Evolutionary conservation across 1,140 invertebrate species (phyloP).

Genomic region (Drosophila mauritiana): DNA sequence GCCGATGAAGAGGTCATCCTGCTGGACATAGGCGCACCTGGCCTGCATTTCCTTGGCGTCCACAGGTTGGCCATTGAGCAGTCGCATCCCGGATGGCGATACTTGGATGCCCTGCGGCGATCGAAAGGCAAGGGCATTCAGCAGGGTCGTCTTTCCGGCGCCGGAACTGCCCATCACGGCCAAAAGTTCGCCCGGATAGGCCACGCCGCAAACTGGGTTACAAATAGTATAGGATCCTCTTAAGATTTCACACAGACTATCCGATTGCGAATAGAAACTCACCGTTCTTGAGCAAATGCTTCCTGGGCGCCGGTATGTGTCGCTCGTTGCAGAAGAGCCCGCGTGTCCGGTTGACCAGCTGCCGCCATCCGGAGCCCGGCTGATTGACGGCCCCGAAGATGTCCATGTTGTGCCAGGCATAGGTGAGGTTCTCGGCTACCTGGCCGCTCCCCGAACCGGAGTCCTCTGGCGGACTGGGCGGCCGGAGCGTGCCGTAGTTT

Average conservation of each 20-base stretch:
- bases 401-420: constrained; percentile 90
- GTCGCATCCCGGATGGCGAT: constrained; percentile 84
- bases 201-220: constrained; percentile 90
- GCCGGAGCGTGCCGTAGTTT: constrained; percentile 74
- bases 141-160: constrained; percentile 97
- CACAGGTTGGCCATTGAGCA: constrained; percentile 90
- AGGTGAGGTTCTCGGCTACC: constrained; percentile 86
- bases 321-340: constrained; percentile 83
- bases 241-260: neutral
- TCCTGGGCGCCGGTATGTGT: constrained; percentile 85
- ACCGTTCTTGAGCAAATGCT: constrained; percentile 89
- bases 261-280: neutral
- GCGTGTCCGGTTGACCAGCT: constrained; percentile 84
- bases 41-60: constrained; percentile 89
- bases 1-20: constrained; percentile 97
- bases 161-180: constrained; percentile 98
- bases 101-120: constrained; percentile 87
- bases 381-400: constrained; percentile 86
- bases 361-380: constrained; percentile 69
- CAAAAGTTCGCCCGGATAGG: constrained; percentile 94
- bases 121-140: constrained; percentile 95
- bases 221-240: too few relatives aligned
- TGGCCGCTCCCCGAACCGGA: constrained; percentile 22
- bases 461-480: constrained; percentile 33
- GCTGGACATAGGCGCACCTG: constrained; percentile 97